Percentiles rank a stretch among this genome's conserved stretches.
Evolutionary conservation across 2,113 vertebrate species (phyloP).

Genomic region (Strix uralensis): DNA sequence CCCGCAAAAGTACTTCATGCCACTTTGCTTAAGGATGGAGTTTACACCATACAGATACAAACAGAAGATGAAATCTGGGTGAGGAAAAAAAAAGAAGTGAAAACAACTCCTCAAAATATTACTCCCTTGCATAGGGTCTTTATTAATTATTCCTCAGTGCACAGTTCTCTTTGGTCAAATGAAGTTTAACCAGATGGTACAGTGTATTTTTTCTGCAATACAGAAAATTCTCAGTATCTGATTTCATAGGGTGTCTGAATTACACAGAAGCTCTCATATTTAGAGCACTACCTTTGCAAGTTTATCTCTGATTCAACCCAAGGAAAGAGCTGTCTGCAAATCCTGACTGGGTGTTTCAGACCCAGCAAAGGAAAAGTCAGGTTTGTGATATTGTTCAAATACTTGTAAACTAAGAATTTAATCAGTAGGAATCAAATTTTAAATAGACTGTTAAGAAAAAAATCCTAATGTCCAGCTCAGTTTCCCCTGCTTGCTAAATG

Average conservation of each 20-base stretch:
- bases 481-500: not conserved
- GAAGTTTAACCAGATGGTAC: not conserved
- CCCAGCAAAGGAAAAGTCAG: not conserved
- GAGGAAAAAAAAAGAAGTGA: not conserved
- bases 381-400: not conserved
- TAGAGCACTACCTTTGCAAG: not conserved
- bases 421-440: not conserved
- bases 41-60: not conserved
- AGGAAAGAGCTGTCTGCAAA: not conserved
- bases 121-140: not conserved
- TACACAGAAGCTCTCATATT: not conserved
- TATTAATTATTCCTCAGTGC: not conserved
- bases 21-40: not conserved
- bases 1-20: not conserved
- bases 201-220: not conserved
- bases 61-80: not conserved
- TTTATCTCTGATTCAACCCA: not conserved
- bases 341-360: not conserved
- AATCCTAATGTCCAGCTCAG: not conserved
- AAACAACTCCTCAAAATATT: not conserved
- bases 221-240: not conserved
- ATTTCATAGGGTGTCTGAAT: not conserved
- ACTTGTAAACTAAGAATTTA: not conserved
- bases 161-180: not conserved
- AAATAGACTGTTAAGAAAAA: not conserved